These are phyloP conservation scores for Latrodectus geometricus DNA, from an alignment of 1,140 invertebrate species.

Conservation along the genomic window DNA sequence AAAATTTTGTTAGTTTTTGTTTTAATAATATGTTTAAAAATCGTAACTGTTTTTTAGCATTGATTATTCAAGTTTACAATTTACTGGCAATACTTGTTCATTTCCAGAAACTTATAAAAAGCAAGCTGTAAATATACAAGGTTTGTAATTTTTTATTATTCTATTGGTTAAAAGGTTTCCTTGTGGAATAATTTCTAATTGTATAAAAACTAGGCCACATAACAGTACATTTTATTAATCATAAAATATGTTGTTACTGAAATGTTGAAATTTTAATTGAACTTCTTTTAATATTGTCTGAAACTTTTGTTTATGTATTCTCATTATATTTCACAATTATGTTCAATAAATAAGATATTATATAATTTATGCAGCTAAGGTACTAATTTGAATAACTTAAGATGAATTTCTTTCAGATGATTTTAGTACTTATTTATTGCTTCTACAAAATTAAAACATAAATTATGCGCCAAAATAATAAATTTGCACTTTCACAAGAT, in stretches of 20 bases:
- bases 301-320: slow-evolving; percentile 1
- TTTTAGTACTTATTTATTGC: too few relatives aligned
- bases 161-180: too few relatives aligned
- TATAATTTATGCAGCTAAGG: too few relatives aligned
- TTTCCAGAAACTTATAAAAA: slow-evolving; percentile 74
- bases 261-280: background rate
- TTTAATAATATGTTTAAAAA: background rate
- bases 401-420: too few relatives aligned
- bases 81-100: slow-evolving; percentile 76
- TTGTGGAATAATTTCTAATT: too few relatives aligned
- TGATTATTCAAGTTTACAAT: slow-evolving; percentile 76
- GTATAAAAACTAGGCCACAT: too few relatives aligned
- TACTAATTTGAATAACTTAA: too few relatives aligned
- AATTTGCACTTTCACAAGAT: too few relatives aligned
- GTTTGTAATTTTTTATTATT: slow-evolving; percentile 22
- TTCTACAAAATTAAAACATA: too few relatives aligned
- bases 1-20: background rate
- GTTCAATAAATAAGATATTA: background rate
- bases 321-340: background rate
- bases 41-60: slow-evolving; percentile 61
- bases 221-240: too few relatives aligned
- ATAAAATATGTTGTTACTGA: background rate
- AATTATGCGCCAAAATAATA: too few relatives aligned
- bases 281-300: background rate
- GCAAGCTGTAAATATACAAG: slow-evolving; percentile 80